Evolutionary conservation across 2,113 vertebrate genomes (phyloP).

Genomic region (Centropristis striata): DNA sequence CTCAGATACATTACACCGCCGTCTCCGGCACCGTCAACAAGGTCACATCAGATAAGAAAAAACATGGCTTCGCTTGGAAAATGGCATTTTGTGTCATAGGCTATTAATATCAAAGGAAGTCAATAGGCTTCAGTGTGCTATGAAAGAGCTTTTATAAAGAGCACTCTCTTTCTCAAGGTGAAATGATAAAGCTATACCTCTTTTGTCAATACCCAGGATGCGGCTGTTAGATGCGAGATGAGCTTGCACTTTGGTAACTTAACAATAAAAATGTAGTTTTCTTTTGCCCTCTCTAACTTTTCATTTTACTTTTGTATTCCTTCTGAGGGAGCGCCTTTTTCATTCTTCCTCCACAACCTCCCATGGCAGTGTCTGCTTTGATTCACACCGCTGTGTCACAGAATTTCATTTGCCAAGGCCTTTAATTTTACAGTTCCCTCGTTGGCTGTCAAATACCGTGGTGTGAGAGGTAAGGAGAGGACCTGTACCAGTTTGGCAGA

Average conservation of each 20-base stretch:
- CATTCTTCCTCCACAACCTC: slow-evolving; percentile 52
- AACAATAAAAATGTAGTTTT: slow-evolving; percentile 5
- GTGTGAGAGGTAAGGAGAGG: slow-evolving; percentile 60
- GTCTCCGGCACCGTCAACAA: slow-evolving; percentile 51
- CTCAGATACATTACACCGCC: slow-evolving; percentile 45
- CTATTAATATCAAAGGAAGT: slow-evolving; percentile 75
- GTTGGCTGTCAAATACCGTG: slow-evolving; percentile 71
- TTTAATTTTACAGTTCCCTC: slow-evolving; percentile 73
- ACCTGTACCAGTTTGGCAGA: slow-evolving; percentile 68
- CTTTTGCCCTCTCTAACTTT: slow-evolving; percentile 35
- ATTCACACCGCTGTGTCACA: slow-evolving; percentile 71
- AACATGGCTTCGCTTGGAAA: slow-evolving; percentile 35
- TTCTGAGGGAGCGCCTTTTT: slow-evolving; percentile 31
- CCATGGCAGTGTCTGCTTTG: slow-evolving; percentile 61
- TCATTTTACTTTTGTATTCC: slow-evolving; percentile 47
- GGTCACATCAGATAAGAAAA: slow-evolving; percentile 54
- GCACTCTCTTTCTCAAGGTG: slow-evolving; percentile 63
- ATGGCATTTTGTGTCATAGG: slow-evolving; percentile 58
- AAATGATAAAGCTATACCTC: slow-evolving; percentile 58
- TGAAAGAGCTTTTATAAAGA: slow-evolving; percentile 40
- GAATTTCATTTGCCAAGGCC: slow-evolving; percentile 75
- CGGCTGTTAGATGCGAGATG: slow-evolving; percentile 27
- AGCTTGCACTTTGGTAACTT: slow-evolving; percentile 40
- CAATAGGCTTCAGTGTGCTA: slow-evolving; percentile 46
- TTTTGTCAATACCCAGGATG: slow-evolving; percentile 52